phyloP scores from a whole-genome alignment of 2,797 vertebrate genomes.

The Sebastes taczanowskii region DNA sequence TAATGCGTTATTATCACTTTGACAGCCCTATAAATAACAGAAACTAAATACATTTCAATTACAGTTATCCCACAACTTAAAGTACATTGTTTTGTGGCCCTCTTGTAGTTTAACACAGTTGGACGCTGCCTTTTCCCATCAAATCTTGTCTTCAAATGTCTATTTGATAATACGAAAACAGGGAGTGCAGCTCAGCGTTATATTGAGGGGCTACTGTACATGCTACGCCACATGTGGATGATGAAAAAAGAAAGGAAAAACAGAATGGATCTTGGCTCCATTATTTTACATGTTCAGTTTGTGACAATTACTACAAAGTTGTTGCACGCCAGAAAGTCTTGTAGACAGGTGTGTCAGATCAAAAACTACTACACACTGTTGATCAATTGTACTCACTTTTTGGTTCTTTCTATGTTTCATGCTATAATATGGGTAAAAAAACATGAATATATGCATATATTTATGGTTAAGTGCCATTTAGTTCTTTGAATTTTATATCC shows the following conservation, averaged over 20 bases:
- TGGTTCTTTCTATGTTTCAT: not conserved
- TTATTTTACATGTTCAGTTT: not conserved
- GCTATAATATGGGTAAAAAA: not conserved
- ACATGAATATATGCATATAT: not conserved
- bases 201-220: no score
- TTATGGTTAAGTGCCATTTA: not conserved
- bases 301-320: not conserved
- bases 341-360: no score
- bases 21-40: not conserved
- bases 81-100: not conserved
- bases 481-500: not conserved
- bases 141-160: accelerated
- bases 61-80: not conserved
- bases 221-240: no score
- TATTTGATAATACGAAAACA: accelerated
- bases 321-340: not conserved
- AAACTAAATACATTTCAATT: not conserved
- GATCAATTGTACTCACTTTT: no score
- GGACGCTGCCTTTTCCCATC: not conserved
- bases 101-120: not conserved
- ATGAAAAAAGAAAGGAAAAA: no score
- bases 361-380: no score
- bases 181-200: not conserved
- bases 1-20: no score
- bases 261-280: accelerated